phyloP scores from a whole-genome alignment of 2,113 vertebrate genomes.

The Hoplias malabaricus region DNA sequence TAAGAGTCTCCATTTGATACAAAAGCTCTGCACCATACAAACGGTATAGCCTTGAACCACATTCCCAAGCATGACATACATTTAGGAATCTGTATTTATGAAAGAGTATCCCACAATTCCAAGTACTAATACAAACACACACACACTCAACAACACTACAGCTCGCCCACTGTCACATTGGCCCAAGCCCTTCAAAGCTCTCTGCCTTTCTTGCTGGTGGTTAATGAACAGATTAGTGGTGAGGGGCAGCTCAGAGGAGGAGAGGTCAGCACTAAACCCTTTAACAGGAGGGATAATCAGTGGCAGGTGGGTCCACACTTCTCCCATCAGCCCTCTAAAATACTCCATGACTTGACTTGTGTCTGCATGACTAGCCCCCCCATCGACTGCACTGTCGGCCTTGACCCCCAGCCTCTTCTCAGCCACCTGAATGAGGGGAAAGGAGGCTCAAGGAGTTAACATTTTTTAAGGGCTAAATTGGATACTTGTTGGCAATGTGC shows the following conservation, averaged over 20 bases:
- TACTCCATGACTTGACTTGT: conserved; percentile 65
- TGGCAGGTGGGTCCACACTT: conserved; percentile 79
- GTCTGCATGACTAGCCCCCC: conserved; percentile 58
- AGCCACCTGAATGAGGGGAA: conserved; percentile 48
- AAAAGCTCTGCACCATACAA: too few relatives aligned
- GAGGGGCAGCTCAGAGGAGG: conserved; percentile 80
- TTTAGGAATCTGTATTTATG: too few relatives aligned
- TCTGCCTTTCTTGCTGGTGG: conserved; percentile 67
- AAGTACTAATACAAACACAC: too few relatives aligned
- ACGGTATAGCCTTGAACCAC: too few relatives aligned
- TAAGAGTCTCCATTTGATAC: neutral
- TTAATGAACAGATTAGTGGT: conserved; percentile 85
- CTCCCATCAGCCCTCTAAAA: conserved; percentile 65
- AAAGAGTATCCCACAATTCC: too few relatives aligned
- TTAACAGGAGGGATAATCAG: conserved; percentile 72
- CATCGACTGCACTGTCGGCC: conserved; percentile 38
- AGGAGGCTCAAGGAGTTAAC: conserved; percentile 62
- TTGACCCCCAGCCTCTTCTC: conserved; percentile 57
- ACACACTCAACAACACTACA: conserved; percentile 33
- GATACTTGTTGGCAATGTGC: conserved; percentile 63
- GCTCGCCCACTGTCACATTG: conserved; percentile 1
- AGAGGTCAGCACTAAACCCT: conserved; percentile 77
- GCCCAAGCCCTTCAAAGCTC: conserved; percentile 53
- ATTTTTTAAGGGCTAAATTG: conserved; percentile 58
- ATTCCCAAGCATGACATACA: too few relatives aligned